These are phyloP conservation scores for Macquaria ambigua DNA, from an alignment of 2,113 vertebrate species.

Conservation along the genomic window DNA sequence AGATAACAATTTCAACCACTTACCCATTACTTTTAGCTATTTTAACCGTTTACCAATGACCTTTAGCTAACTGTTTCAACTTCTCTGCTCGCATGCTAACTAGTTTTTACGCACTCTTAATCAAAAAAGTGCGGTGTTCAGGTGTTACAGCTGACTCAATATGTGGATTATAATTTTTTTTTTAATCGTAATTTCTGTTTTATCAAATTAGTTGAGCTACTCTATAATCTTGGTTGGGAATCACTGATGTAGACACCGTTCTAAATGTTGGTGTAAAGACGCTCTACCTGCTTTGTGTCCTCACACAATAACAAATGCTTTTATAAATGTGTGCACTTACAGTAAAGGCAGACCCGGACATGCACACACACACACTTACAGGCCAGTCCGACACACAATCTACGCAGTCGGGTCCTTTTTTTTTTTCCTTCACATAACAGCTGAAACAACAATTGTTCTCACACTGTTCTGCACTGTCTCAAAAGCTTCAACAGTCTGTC, in stretches of 20 bases:
- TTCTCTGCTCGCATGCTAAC: neutral
- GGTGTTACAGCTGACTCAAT: too few species aligned
- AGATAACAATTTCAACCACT: neutral
- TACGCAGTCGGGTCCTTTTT: constrained; percentile 8
- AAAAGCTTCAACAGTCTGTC: constrained; percentile 36
- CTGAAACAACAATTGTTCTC: constrained; percentile 81
- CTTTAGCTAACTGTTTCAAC: neutral
- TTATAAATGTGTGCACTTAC: neutral
- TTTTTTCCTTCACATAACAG: constrained; percentile 45
- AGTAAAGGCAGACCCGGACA: neutral
- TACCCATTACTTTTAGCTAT: neutral
- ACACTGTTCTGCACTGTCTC: constrained; percentile 53
- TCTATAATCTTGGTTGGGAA: neutral
- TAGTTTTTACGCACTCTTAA: neutral
- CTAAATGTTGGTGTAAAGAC: neutral
- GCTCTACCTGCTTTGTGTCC: neutral
- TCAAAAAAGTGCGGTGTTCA: too few species aligned
- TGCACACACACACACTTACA: neutral
- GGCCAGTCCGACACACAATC: constrained; percentile 33
- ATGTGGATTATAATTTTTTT: too few species aligned
- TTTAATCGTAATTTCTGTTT: neutral
- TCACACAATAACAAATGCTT: neutral
- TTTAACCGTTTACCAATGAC: neutral
- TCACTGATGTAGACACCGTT: neutral
- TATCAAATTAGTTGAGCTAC: neutral